Evolutionary conservation across 2,888 invertebrate species (phyloP), one percentile per base, ranked within the genome.

Genomic region (Callyntrura sp.): DNA sequence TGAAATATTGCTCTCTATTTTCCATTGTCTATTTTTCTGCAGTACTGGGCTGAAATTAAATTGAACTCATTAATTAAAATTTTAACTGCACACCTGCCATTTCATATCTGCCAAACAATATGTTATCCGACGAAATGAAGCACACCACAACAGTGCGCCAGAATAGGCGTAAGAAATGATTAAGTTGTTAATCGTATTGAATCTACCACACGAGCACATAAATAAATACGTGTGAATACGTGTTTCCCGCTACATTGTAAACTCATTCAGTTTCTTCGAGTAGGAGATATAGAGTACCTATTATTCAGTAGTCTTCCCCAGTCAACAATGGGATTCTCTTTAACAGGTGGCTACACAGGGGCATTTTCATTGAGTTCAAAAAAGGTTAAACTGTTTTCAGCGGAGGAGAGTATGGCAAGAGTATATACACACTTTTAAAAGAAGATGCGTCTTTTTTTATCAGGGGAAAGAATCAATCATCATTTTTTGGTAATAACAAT

Each of bases 401-500:
- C 51, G 76, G 8, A 60, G 0, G n/a, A 57, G 6, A 70, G 17
- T 28, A 17, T 17, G 43, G 43, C 68, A 35, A 23, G 55, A 20
- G 43, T 35, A n/a, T n/a, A n/a, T n/a, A n/a, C n/a, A n/a, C 25
- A 35, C 62, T 28, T 35, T 57, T 60, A 35, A 60, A 79, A 17
- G 28, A 43, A 57, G 79, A 57, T 8, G 45, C 14, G 17, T 45
- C 25, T 79, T 79, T 65, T 82, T 65, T 82, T 62, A 62, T 82
- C 65, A 48, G 48, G 25, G n/a, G 25, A 43, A 9, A 82, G 20
- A 82, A 82, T 82, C 82, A 82, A 82, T 82, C 82, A 82, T 82
- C 82, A 82, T 82, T 65, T 82, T 82, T 82, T 82, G 82, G 82
- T 82, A 82, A 82, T 82, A 82, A 82, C 82, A 82, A 82, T 82